phyloP scores from a whole-genome alignment of 2,113 vertebrate species.

The Phylloscopus trochiloides region DNA sequence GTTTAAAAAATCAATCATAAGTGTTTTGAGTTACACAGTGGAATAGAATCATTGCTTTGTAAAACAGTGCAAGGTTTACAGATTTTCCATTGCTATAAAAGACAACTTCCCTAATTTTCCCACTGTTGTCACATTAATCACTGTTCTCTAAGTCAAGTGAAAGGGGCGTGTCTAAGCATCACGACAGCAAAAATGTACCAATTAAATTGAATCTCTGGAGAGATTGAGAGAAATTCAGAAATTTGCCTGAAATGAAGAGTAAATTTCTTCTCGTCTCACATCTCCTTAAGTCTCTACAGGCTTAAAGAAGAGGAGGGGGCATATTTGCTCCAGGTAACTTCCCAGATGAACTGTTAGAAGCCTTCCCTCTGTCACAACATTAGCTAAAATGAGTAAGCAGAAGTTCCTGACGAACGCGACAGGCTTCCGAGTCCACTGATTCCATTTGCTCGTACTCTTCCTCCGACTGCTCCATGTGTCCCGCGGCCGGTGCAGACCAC shows the following conservation, averaged over 20 bases:
- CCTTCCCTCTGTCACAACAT: background rate
- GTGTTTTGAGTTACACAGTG: background rate
- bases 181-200: background rate
- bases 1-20: background rate
- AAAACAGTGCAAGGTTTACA: background rate
- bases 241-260: background rate
- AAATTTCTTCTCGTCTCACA: background rate
- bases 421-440: constrained; percentile 83
- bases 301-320: background rate
- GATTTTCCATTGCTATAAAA: background rate
- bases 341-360: background rate
- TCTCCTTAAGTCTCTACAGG: background rate
- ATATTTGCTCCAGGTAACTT: background rate
- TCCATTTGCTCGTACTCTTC: constrained; percentile 82
- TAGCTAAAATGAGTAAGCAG: constrained; percentile 88
- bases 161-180: background rate
- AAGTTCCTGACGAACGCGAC: constrained; percentile 82
- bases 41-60: background rate
- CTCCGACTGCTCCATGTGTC: constrained; percentile 80
- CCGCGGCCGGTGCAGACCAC: constrained; percentile 82
- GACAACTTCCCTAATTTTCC: background rate
- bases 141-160: background rate
- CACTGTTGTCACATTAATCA: background rate
- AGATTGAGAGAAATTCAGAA: background rate
- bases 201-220: background rate